Base-by-base conservation (phyloP, 2,797 vertebrate genomes). In the Acipenser ruthenus region DNA sequence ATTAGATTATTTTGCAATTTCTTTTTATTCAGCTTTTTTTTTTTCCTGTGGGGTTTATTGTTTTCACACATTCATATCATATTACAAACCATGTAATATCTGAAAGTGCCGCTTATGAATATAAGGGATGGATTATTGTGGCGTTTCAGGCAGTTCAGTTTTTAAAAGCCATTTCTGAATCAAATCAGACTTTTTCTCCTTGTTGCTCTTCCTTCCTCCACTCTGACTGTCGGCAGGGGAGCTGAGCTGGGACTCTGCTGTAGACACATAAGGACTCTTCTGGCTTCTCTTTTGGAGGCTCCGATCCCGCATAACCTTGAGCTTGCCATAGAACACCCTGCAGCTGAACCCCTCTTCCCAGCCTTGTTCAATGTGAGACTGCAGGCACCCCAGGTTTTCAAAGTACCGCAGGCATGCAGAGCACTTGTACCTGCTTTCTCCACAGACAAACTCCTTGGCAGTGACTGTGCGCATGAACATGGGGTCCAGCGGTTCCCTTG, bases 401-500 rank as follows among this genome's bases (percentile, higher is more conserved):
- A 65, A 68, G 67, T 55, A 72, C 23, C 56, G 51, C 49, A 74
- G 67, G 65, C 69, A 73, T 6, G 68, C 68, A 1, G 55, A 73
- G 52, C 72, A 71, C 50, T 66, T 76, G 47, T 70, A 78, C 70
- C 65, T 73, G 61, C 49, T 62, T 58, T 64, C 60, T 49, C 75
- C 69, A 65, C 69, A 71, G 58, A 77, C 60, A 4, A 60, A 52
- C 63, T 71, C 69, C 2, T 61, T 9, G 7, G 8, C 11, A 0
- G 67, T 79, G 48, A 69, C 67, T 2, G 67, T 49, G n/a, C 52
- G 60, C 69, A 77, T 72, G 64, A 77, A 74, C 55, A 67, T 49
- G 11, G 64, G 63, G 66, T 73, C 71, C 3, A 50, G 37, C 5
- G 37, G 37, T 37, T 37, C 37, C 37, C 37, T 37, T 37, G 37